These are phyloP conservation scores for Petroica traversi DNA, from an alignment of 2,113 vertebrate genomes.

Conservation along the genomic window DNA sequence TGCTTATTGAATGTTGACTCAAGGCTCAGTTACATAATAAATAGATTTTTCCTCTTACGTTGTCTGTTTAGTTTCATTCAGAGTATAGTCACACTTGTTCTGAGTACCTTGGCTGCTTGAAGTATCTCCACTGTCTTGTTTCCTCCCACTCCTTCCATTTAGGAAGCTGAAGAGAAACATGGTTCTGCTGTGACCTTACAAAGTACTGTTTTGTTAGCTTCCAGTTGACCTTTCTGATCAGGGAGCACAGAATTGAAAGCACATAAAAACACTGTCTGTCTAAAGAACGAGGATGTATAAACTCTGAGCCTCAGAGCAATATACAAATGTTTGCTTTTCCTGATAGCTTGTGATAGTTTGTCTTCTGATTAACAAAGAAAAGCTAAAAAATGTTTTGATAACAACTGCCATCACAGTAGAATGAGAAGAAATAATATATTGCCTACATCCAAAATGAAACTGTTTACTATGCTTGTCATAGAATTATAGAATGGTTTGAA, in stretches of 20 bases:
- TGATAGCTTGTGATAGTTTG: not conserved
- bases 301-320: not conserved
- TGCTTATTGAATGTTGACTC: not conserved
- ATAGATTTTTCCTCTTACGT: not conserved
- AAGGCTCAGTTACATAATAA: not conserved
- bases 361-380: not conserved
- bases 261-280: not conserved
- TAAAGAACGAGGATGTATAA: not conserved
- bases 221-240: constrained; percentile 1
- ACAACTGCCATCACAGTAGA: not conserved
- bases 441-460: not conserved
- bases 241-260: not conserved
- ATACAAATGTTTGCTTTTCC: not conserved
- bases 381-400: not conserved
- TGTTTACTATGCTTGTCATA: not conserved
- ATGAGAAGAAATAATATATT: not conserved
- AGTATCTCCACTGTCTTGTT: not conserved
- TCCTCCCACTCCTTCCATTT: not conserved
- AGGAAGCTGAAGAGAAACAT: constrained; percentile 21
- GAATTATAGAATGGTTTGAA: not conserved
- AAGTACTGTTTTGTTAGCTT: constrained; percentile 20
- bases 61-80: not conserved
- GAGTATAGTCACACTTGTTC: not conserved
- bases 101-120: not conserved
- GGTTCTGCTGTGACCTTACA: not conserved